phyloP scores from a whole-genome alignment of 2,797 vertebrate genomes.

The Danio choprae region DNA sequence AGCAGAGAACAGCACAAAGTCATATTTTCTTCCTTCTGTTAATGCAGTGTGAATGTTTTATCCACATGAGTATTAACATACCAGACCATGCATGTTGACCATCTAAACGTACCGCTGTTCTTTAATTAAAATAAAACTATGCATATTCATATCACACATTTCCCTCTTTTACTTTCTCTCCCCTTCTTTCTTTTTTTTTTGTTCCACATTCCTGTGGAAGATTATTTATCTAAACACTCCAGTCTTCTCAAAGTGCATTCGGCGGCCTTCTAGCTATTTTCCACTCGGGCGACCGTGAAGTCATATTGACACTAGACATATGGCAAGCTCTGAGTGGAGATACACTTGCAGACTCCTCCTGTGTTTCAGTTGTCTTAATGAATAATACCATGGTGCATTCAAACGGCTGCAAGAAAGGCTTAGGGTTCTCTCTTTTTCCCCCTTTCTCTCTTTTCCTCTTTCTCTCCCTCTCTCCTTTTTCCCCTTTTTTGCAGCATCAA shows the following conservation, averaged over 20 bases:
- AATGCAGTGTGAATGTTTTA: background rate
- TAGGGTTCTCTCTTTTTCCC: slow-evolving; percentile 42
- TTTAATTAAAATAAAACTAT: slow-evolving; percentile 37
- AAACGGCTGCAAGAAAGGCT: slow-evolving; percentile 70
- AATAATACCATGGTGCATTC: slow-evolving; percentile 82
- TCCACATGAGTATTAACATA: background rate
- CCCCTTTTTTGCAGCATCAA: slow-evolving; percentile 70
- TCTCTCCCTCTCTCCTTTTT: slow-evolving; percentile 2
- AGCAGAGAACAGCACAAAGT: background rate
- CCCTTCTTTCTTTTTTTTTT: background rate
- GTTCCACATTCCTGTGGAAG: slow-evolving; percentile 68
- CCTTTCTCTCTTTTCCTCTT: background rate
- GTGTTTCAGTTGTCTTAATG: slow-evolving; percentile 83
- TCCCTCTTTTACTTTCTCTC: slow-evolving; percentile 64
- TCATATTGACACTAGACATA: slow-evolving; percentile 87
- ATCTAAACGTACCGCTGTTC: slow-evolving; percentile 1
- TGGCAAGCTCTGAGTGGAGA: slow-evolving; percentile 81
- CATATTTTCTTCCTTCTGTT: background rate
- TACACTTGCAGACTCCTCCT: slow-evolving; percentile 76
- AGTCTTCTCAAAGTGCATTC: slow-evolving; percentile 71
- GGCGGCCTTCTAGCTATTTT: slow-evolving; percentile 81
- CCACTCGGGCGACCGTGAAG: slow-evolving; percentile 84
- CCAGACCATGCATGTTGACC: background rate
- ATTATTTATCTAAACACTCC: slow-evolving; percentile 81
- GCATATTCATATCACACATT: slow-evolving; percentile 58